Percentiles rank a stretch among this genome's conserved stretches.
Conservation (phyloP, 2,888 invertebrate species). For the Volucella zonaria region DNA sequence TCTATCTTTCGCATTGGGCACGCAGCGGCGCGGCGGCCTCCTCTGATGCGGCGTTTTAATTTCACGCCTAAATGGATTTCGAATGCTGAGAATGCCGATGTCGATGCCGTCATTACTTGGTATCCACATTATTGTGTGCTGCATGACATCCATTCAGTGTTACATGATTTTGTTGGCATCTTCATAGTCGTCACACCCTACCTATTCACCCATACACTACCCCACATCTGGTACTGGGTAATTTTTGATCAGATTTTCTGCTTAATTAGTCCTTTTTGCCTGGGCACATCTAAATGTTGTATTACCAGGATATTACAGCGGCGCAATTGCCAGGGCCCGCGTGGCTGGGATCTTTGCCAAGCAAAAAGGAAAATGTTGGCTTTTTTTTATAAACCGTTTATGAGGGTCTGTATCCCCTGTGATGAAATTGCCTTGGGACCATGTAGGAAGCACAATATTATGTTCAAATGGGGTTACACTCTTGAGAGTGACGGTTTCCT, state of each 20-base stretch:
- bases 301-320: slow-evolving; percentile 36
- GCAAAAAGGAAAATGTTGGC: neutral
- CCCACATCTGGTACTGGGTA: slow-evolving; percentile 22
- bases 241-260: slow-evolving; percentile 61
- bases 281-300: slow-evolving; percentile 35
- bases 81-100: neutral
- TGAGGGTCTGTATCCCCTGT: too few species aligned
- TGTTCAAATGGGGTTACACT: too few species aligned
- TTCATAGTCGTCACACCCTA: neutral
- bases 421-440: too few species aligned
- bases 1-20: neutral
- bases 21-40: neutral
- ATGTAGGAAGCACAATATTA: too few species aligned
- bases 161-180: neutral
- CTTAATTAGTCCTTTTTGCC: slow-evolving; percentile 55
- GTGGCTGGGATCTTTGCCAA: neutral
- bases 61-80: slow-evolving; percentile 29
- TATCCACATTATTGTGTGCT: neutral
- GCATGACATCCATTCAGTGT: neutral
- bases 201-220: neutral
- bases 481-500: too few species aligned
- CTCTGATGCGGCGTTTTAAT: slow-evolving; percentile 16
- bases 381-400: too few species aligned
- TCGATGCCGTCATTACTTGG: neutral
- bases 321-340: slow-evolving; percentile 1